These are phyloP conservation scores for Amblyraja radiata DNA, from an alignment of 2,797 vertebrate species.

Conservation along the genomic window DNA sequence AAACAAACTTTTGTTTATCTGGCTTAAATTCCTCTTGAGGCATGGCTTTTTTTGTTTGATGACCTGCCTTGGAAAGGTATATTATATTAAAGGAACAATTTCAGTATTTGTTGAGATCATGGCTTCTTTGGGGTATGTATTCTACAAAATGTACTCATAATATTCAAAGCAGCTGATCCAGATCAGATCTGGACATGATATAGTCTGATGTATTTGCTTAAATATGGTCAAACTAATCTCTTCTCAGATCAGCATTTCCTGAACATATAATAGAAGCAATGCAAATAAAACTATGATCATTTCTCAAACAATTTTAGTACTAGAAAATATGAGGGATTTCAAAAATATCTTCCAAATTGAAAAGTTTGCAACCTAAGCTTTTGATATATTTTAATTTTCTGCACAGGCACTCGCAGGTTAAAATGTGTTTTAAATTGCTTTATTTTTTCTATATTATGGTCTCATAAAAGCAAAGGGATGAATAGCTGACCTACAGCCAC, in stretches of 20 bases:
- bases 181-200: not conserved
- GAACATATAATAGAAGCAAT: too few species aligned
- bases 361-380: not conserved
- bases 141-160: not conserved
- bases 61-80: too few species aligned
- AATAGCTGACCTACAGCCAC: not conserved
- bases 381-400: not conserved
- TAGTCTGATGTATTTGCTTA: not conserved
- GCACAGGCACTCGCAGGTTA: not conserved
- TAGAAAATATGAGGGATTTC: not conserved
- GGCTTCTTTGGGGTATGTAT: not conserved
- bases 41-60: too few species aligned
- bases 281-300: too few species aligned
- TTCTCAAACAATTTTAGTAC: not conserved
- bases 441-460: not conserved
- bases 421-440: not conserved
- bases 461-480: not conserved
- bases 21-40: too few species aligned
- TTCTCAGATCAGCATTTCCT: not conserved
- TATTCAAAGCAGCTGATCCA: not conserved
- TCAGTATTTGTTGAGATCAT: not conserved
- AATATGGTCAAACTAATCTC: too few species aligned
- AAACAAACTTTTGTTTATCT: too few species aligned
- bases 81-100: too few species aligned
- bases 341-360: not conserved